A percentile compares a stretch with the other conserved stretches of the same genome.
Evolutionary conservation across 2,888 invertebrate genomes (phyloP).

Genomic region (Mimachlamys varia): DNA sequence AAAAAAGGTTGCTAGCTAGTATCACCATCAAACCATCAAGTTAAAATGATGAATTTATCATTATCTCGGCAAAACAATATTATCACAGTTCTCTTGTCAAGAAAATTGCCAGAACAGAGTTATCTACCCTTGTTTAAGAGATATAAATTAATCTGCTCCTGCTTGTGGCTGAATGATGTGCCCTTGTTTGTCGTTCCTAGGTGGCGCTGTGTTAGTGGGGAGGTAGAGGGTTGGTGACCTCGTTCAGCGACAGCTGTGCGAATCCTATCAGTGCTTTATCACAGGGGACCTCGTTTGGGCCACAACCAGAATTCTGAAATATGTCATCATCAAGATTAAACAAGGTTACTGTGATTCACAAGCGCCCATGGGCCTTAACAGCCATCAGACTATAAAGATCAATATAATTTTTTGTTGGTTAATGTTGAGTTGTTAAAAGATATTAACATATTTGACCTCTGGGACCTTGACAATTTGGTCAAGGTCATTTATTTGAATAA

Average conservation of each 20-base stretch:
- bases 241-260: constrained; percentile 90
- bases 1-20: background rate
- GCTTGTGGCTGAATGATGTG: background rate
- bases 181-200: constrained; percentile 4
- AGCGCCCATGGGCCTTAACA: no score
- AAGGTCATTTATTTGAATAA: no score
- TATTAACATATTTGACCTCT: no score
- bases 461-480: no score
- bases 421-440: no score
- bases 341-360: no score
- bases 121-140: background rate
- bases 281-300: constrained; percentile 91
- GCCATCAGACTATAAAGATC: no score
- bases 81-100: constrained; percentile 33
- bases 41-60: background rate
- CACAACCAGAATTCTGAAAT: constrained; percentile 82
- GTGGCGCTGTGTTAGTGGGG: constrained; percentile 32
- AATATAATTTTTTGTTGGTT: no score
- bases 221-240: constrained; percentile 47
- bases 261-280: constrained; percentile 97
- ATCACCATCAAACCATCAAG: background rate
- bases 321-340: background rate
- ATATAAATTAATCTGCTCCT: background rate
- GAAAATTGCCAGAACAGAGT: background rate
- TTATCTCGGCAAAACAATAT: background rate